Evolutionary conservation across 2,888 invertebrate genomes (phyloP).

Genomic region (Epicampocera succincta): DNA sequence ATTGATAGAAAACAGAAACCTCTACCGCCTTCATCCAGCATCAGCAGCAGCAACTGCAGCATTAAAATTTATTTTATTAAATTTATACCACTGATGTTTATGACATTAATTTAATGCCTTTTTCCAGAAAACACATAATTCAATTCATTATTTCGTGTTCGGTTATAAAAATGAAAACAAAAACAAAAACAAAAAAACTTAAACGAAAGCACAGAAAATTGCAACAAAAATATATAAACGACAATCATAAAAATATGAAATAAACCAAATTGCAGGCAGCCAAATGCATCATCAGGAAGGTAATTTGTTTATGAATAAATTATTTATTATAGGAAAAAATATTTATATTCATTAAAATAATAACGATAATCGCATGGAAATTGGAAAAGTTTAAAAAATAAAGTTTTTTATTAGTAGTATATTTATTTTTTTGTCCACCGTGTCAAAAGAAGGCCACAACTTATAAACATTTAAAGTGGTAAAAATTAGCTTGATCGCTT

Average conservation of each 20-base stretch:
- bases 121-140: constrained; percentile 67
- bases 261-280: constrained; percentile 22
- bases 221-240: constrained; percentile 28
- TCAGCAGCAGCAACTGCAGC: constrained; percentile 3
- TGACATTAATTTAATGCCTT: constrained; percentile 68
- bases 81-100: constrained; percentile 68
- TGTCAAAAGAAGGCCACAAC: constrained; percentile 41
- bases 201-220: constrained; percentile 15
- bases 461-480: constrained; percentile 32
- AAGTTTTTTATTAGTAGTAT: neutral
- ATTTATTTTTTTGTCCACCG: constrained; percentile 15
- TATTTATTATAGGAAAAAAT: constrained; percentile 54
- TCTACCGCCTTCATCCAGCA: constrained; percentile 18
- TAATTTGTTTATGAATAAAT: constrained; percentile 63
- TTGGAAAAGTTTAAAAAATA: constrained; percentile 21
- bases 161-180: neutral
- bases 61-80: constrained; percentile 60
- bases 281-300: constrained; percentile 33
- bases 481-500: neutral
- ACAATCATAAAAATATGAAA: constrained; percentile 44
- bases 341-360: constrained; percentile 42
- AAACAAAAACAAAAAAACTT: neutral
- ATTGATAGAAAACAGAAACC: constrained; percentile 14
- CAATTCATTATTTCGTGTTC: constrained; percentile 60
- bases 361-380: constrained; percentile 7